phyloP scores from a whole-genome alignment of 2,113 vertebrate genomes.

The Clarias magur region DNA sequence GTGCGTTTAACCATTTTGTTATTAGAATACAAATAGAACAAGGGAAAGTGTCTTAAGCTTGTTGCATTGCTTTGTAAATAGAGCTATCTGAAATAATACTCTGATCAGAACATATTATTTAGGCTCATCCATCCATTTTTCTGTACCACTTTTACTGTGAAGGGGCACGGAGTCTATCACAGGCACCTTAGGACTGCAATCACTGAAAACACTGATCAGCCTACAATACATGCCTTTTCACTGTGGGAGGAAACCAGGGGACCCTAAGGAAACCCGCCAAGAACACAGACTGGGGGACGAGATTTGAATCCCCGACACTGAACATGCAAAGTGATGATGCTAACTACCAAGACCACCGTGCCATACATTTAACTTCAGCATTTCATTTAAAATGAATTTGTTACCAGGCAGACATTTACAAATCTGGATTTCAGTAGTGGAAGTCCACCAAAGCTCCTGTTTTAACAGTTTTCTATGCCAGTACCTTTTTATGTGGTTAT shows the following conservation, averaged over 20 bases:
- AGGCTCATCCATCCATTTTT: background rate
- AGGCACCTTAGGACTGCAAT: background rate
- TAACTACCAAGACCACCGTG: too few relatives aligned
- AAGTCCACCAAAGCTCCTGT: background rate
- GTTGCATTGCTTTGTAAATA: conserved; percentile 6
- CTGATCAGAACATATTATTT: background rate
- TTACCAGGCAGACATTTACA: conserved; percentile 13
- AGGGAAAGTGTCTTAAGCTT: conserved; percentile 17
- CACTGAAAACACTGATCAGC: too few relatives aligned
- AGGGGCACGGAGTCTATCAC: too few relatives aligned
- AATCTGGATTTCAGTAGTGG: background rate
- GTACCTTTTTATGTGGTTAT: conserved; percentile 14
- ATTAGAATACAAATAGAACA: background rate
- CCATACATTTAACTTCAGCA: background rate
- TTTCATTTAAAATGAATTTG: background rate
- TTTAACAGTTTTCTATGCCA: conserved; percentile 8
- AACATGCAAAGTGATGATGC: too few relatives aligned
- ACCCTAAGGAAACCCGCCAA: too few relatives aligned
- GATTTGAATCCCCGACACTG: too few relatives aligned
- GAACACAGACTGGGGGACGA: too few relatives aligned
- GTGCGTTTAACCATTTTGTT: background rate
- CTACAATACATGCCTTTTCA: too few relatives aligned
- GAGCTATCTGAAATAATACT: background rate
- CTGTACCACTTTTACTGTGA: too few relatives aligned
- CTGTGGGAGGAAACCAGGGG: too few relatives aligned